Percentiles rank a stretch among this genome's conserved stretches.
phyloP scores from a whole-genome alignment of 1,140 invertebrate genomes.

The Eulimnadia texana region DNA sequence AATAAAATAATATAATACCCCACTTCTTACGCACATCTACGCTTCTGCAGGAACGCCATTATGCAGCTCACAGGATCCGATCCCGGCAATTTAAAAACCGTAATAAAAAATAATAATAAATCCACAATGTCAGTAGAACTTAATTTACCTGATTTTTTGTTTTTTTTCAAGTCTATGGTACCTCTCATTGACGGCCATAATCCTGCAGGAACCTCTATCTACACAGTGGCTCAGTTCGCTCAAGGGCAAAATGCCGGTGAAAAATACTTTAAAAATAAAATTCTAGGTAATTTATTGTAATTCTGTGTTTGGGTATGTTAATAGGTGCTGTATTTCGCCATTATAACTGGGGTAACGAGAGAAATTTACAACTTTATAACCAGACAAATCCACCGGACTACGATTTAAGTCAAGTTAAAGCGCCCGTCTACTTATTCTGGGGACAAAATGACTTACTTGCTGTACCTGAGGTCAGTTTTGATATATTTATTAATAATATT shows the following conservation, averaged over 20 bases:
- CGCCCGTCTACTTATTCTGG: slow-evolving; percentile 29
- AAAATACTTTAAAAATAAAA: background rate
- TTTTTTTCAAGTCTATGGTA: slow-evolving; percentile 41
- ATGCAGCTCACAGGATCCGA: slow-evolving; percentile 52
- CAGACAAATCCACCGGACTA: slow-evolving; percentile 30
- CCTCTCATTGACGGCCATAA: slow-evolving; percentile 59
- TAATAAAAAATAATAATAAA: slow-evolving; percentile 21
- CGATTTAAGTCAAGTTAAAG: slow-evolving; percentile 24
- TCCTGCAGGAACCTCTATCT: slow-evolving; percentile 66
- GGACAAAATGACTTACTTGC: slow-evolving; percentile 31
- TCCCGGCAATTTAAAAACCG: slow-evolving; percentile 46
- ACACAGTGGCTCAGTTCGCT: slow-evolving; percentile 59
- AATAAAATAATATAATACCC: too few relatives aligned
- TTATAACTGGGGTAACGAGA: background rate
- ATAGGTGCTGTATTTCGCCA: slow-evolving; percentile 1
- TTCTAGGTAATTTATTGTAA: background rate
- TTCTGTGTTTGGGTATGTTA: background rate
- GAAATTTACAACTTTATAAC: slow-evolving; percentile 20
- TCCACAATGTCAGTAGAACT: too few relatives aligned
- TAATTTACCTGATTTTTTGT: background rate
- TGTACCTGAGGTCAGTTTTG: slow-evolving; percentile 23
- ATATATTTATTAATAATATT: background rate
- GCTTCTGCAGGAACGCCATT: slow-evolving; percentile 47
- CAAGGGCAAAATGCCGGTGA: slow-evolving; percentile 45
- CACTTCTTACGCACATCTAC: slow-evolving; percentile 22